Evolutionary conservation across 1,140 invertebrate species (phyloP).

Genomic region (Drosophila ohnishii): DNA sequence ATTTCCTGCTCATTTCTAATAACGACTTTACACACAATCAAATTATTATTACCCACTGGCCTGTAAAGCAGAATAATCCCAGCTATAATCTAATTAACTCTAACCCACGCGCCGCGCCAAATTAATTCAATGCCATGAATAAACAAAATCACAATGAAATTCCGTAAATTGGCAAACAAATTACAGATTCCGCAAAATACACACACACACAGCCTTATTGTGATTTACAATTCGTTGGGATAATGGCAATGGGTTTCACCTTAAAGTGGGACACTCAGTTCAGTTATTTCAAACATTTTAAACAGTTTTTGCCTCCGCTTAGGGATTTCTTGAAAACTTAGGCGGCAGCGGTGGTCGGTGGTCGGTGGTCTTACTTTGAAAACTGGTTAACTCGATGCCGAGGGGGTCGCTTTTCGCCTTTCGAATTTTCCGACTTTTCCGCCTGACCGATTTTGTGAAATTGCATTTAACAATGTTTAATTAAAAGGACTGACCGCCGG

Average conservation of each 20-base stretch:
- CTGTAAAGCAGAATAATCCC: constrained; percentile 51
- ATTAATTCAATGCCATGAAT: constrained; percentile 56
- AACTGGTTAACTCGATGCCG: constrained; percentile 36
- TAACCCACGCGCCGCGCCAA: constrained; percentile 14
- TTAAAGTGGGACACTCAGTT: background rate
- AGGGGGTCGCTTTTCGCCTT: constrained; percentile 20
- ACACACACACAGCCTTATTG: background rate
- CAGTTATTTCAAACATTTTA: background rate
- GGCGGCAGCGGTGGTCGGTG: background rate
- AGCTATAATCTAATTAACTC: constrained; percentile 51
- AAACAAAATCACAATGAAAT: constrained; percentile 42
- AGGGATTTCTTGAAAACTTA: constrained; percentile 11
- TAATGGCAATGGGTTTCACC: background rate
- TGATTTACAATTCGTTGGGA: constrained; percentile 3
- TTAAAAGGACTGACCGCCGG: constrained; percentile 54
- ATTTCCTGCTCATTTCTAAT: constrained; percentile 1
- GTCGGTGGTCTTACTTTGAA: constrained; percentile 9
- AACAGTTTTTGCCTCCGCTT: constrained; percentile 1
- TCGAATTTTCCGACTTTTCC: constrained; percentile 43
- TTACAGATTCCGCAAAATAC: constrained; percentile 35
- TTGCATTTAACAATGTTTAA: constrained; percentile 65
- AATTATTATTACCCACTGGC: constrained; percentile 39
- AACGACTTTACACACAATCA: constrained; percentile 3
- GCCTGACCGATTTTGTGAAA: constrained; percentile 58
- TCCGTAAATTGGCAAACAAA: constrained; percentile 15